Evolutionary conservation across 2,888 invertebrate species (phyloP).

Genomic region (Isotomurus palustris): DNA sequence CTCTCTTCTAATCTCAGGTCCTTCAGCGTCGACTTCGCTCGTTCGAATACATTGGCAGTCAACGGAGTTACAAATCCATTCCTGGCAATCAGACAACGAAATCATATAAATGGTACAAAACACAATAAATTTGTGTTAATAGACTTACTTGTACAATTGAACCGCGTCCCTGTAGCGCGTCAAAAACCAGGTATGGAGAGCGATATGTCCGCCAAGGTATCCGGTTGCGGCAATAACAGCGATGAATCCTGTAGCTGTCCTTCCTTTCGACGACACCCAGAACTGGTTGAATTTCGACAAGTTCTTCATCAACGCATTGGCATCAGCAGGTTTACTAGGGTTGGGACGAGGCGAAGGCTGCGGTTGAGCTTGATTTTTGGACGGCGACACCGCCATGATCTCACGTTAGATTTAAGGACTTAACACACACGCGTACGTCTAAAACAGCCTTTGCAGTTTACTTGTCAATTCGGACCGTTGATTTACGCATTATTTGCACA

Average conservation of each 20-base stretch:
- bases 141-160: conserved; percentile 61
- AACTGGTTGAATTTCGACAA: conserved; percentile 8
- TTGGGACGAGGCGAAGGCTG: too few relatives aligned
- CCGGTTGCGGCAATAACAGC: background rate
- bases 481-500: too few relatives aligned
- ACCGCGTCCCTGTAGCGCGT: conserved; percentile 61
- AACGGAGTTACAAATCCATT: conserved; percentile 59
- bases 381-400: conserved; percentile 6
- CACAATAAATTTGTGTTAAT: conserved; percentile 22
- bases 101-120: conserved; percentile 1
- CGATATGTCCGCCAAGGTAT: conserved; percentile 51
- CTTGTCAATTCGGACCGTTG: too few relatives aligned
- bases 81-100: conserved; percentile 10
- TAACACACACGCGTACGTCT: too few relatives aligned
- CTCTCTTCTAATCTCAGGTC: conserved; percentile 57
- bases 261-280: conserved; percentile 14
- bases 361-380: too few relatives aligned
- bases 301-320: background rate
- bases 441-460: too few relatives aligned
- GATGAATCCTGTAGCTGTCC: conserved; percentile 1
- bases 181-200: conserved; percentile 61
- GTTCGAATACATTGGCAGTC: conserved; percentile 53
- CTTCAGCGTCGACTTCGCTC: conserved; percentile 59
- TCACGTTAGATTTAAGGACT: too few relatives aligned
- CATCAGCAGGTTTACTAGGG: background rate